These are phyloP conservation scores for Menidia beryllina DNA, from an alignment of 2,113 vertebrate species.

Conservation along the genomic window DNA sequence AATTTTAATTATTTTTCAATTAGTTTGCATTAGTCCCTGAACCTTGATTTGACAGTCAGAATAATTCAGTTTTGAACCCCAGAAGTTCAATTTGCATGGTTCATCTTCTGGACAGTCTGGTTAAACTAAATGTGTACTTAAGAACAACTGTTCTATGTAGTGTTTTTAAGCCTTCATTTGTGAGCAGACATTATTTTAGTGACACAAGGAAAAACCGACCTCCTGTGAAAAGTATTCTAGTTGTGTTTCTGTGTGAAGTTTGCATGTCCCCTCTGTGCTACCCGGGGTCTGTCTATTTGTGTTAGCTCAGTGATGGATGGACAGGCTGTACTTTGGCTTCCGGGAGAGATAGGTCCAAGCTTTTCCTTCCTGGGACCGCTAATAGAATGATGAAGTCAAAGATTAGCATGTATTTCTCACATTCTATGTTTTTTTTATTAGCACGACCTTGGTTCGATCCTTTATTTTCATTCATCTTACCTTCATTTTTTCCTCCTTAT, in stretches of 20 bases:
- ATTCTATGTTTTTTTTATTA: background rate
- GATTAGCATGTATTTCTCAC: conserved; percentile 11
- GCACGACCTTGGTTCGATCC: background rate
- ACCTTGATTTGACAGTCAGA: no score
- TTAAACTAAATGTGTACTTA: no score
- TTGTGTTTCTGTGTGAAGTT: background rate
- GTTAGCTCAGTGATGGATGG: background rate
- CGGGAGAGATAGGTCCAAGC: background rate
- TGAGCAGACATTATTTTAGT: background rate
- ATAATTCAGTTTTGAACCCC: no score
- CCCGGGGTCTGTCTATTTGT: background rate
- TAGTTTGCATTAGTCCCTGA: no score
- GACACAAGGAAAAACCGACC: background rate
- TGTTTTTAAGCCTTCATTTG: no score
- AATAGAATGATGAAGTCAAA: background rate
- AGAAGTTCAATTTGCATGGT: no score
- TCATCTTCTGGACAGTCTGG: no score
- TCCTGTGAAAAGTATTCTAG: background rate
- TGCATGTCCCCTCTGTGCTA: background rate
- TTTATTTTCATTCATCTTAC: background rate
- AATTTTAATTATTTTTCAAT: no score
- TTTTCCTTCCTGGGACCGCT: background rate
- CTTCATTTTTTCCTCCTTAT: conserved; percentile 16
- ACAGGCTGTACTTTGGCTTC: background rate
- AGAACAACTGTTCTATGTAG: no score